Evolutionary conservation across 2,888 invertebrate species (phyloP).

Genomic region (Loripinus fragilis): DNA sequence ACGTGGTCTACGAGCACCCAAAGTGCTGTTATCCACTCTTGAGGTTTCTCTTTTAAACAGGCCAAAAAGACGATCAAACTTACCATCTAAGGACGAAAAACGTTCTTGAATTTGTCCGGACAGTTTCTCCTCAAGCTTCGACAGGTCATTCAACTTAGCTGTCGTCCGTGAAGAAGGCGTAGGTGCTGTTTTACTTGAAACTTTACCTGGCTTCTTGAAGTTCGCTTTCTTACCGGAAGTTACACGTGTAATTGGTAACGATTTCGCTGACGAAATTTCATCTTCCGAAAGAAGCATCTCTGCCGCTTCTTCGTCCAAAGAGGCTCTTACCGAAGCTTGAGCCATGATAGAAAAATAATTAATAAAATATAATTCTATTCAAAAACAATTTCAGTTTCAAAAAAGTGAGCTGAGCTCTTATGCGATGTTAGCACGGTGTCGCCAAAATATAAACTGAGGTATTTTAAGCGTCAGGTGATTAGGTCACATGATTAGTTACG

Average conservation of each 20-base stretch:
- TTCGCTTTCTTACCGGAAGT: constrained; percentile 4
- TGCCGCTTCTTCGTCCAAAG: background rate
- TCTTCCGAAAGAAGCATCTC: too few species aligned
- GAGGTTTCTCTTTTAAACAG: background rate
- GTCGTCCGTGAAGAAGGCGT: background rate
- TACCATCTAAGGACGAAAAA: too few species aligned
- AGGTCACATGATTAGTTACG: background rate
- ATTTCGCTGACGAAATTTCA: too few species aligned
- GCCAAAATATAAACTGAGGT: too few species aligned
- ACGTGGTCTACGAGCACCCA: background rate
- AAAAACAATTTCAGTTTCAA: background rate
- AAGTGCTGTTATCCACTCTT: constrained; percentile 6
- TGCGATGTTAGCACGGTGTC: too few species aligned
- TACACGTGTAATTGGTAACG: constrained; percentile 6
- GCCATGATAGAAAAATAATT: background rate
- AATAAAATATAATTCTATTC: background rate
- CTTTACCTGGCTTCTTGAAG: background rate
- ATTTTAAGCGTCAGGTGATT: too few species aligned
- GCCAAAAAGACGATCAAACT: background rate
- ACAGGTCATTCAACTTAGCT: background rate
- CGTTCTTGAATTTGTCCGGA: too few species aligned
- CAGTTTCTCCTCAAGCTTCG: too few species aligned
- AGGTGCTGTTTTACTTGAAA: too few species aligned
- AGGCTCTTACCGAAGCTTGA: background rate
- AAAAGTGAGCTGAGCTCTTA: constrained; percentile 4